Evolutionary conservation across 1,140 invertebrate genomes (phyloP), one percentile per base, ranked within the genome.

Genomic region (Caligus rogercresseyi): DNA sequence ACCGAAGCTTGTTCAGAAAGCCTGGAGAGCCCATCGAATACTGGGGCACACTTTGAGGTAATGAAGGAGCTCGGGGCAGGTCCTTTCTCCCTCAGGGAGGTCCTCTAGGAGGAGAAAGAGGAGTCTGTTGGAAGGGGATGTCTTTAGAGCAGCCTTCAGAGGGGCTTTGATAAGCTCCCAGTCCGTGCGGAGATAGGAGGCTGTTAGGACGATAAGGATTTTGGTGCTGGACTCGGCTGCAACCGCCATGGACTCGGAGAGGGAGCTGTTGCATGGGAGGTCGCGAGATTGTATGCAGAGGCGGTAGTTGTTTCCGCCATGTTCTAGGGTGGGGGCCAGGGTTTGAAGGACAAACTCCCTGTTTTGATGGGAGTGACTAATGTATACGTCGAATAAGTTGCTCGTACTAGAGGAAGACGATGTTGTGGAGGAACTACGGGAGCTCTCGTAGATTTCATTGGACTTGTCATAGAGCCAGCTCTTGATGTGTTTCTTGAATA

Each of bases 101-200:
- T 62, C 60, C 31, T 62, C 60, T 20, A 62, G 19, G n/a, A 20
- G 15, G 16, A 62, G 60, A 54, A 62, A 53, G 15, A 62, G 19
- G 11, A 52, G 16, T 4, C 24, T 60, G 15, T 15, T 21, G 20
- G 13, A 13, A 16, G 53, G 53, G 16, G 20, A 15, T n/a, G 15
- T 53, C 21, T 25, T 16, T 19, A 62, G 31, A 20, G 16, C 60
- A 20, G 52, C 21, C 16, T n/a, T 55, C n/a, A 62, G 18, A 24
- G 60, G 16, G n/a, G 21, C 31, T 16, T 54, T 62, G 70, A 86
- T 88, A 19, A 87, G 79, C 69, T 86, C 87, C 90, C 89, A 95
- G 71, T 93, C 88, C n/a, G 86, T 89, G 73, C 88, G 87, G 65
- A 93, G 84, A 70, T 92, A 94, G 74, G 91, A 89, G 71, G 90